Conservation (phyloP, 2,113 vertebrate species). For the Austrofundulus limnaeus region DNA sequence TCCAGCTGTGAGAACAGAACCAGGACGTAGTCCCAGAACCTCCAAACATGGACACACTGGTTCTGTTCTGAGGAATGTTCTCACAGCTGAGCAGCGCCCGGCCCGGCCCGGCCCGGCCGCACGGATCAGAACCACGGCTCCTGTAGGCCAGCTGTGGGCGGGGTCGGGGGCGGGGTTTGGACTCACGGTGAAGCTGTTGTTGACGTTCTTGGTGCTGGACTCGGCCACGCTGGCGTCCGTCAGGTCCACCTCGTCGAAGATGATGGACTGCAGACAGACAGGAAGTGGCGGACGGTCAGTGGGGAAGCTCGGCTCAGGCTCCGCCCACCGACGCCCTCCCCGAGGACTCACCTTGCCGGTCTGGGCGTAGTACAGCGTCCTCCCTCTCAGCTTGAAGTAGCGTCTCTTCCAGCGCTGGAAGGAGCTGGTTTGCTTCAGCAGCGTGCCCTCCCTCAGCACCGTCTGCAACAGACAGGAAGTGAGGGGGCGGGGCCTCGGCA, state of each 20-base stretch:
- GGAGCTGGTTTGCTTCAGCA: conserved; percentile 95
- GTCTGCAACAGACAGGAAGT: conserved; percentile 76
- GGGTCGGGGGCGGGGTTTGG: not conserved
- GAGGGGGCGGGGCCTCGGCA: not conserved
- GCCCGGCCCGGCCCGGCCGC: not conserved
- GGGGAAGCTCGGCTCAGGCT: not conserved
- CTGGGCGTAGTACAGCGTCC: conserved; percentile 96
- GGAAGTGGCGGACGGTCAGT: no score
- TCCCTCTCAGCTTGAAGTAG: conserved; percentile 94
- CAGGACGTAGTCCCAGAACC: not conserved
- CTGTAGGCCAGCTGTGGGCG: no score
- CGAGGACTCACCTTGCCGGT: conserved; percentile 83
- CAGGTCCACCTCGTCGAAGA: conserved; percentile 97
- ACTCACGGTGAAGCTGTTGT: conserved; percentile 98
- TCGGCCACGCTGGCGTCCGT: conserved; percentile 96
- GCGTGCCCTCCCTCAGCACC: conserved; percentile 91
- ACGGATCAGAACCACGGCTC: no score
- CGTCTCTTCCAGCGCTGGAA: conserved; percentile 97
- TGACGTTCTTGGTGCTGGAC: conserved; percentile 97
- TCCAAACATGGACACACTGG: not conserved
- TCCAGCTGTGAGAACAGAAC: not conserved
- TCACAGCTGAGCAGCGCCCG: not conserved
- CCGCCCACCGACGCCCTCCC: not conserved
- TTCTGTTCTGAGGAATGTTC: not conserved
- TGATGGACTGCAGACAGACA: conserved; percentile 86